phyloP scores from a whole-genome alignment of 2,888 invertebrate species.

The Prosopocoilus inquinatus region DNA sequence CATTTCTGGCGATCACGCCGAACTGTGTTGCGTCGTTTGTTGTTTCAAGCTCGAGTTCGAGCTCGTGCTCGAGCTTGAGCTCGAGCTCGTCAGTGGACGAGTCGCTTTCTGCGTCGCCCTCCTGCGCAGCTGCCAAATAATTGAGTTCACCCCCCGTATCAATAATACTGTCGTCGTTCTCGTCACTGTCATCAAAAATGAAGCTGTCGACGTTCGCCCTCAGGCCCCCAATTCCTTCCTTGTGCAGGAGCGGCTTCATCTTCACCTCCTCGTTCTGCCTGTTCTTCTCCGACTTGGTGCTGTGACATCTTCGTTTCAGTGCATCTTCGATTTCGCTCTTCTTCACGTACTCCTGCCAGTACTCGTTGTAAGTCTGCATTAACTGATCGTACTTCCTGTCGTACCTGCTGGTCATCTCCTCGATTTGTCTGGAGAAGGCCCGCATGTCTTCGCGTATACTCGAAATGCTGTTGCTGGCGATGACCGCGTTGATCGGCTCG shows the following conservation, averaged over 20 bases:
- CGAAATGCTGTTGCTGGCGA: constrained; percentile 33
- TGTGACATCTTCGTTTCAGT: background rate
- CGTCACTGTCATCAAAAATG: background rate
- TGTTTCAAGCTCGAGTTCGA: too few species aligned
- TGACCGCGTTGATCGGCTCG: constrained; percentile 22
- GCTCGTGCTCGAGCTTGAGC: too few species aligned
- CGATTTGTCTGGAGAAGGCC: constrained; percentile 26
- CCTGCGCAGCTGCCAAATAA: background rate
- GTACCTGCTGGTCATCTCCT: constrained; percentile 28
- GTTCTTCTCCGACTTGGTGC: constrained; percentile 10
- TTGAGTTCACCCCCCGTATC: background rate
- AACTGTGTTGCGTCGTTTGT: background rate
- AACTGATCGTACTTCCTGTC: constrained; percentile 30
- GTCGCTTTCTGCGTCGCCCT: background rate
- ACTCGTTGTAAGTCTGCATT: constrained; percentile 38
- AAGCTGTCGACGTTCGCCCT: background rate
- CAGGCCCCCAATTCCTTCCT: background rate
- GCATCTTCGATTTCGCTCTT: constrained; percentile 13
- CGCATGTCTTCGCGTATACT: constrained; percentile 29
- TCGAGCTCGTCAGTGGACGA: background rate
- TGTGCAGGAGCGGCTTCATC: background rate
- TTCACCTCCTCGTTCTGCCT: background rate
- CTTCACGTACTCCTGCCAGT: constrained; percentile 34
- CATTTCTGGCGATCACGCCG: constrained; percentile 22
- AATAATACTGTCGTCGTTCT: background rate